phyloP scores from a whole-genome alignment of 2,797 vertebrate genomes.

The Enteromius paludinosus region DNA sequence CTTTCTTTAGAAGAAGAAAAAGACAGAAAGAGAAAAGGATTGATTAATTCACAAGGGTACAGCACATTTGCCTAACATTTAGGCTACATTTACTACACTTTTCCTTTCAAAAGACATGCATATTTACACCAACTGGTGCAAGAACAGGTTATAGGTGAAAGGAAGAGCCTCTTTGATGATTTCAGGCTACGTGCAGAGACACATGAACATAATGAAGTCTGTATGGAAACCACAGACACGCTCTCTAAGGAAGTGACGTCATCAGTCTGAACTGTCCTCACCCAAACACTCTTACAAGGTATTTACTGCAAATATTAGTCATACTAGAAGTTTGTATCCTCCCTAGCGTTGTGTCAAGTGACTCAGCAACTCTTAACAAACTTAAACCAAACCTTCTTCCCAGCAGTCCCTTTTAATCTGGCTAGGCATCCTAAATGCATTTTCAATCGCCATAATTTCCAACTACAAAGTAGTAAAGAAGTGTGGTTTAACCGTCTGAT shows the following conservation, averaged over 20 bases:
- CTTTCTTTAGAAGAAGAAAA: not conserved
- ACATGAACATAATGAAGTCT: not conserved
- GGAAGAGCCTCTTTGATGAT: slow-evolving; percentile 11
- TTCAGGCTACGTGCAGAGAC: slow-evolving; percentile 25
- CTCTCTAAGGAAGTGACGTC: slow-evolving; percentile 22
- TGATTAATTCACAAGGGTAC: not conserved
- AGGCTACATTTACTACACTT: not conserved
- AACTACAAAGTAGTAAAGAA: not conserved
- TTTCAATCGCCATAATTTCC: not conserved
- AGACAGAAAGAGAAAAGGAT: not conserved
- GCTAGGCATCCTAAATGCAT: not conserved
- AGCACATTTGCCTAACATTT: not conserved
- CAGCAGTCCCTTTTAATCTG: not conserved
- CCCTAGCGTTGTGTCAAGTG: not conserved
- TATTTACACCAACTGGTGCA: not conserved
- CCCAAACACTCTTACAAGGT: not conserved
- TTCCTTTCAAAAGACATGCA: not conserved
- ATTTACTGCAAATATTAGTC: not conserved
- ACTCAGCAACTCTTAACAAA: not conserved
- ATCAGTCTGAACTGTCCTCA: not conserved
- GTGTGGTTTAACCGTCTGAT: not conserved
- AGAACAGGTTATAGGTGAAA: not conserved
- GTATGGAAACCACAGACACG: not conserved
- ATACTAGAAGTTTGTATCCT: not conserved
- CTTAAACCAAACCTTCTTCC: not conserved